Evolutionary conservation across 2,113 vertebrate species (phyloP), one percentile per base, ranked within the genome.

Genomic region (Stegastes partitus): DNA sequence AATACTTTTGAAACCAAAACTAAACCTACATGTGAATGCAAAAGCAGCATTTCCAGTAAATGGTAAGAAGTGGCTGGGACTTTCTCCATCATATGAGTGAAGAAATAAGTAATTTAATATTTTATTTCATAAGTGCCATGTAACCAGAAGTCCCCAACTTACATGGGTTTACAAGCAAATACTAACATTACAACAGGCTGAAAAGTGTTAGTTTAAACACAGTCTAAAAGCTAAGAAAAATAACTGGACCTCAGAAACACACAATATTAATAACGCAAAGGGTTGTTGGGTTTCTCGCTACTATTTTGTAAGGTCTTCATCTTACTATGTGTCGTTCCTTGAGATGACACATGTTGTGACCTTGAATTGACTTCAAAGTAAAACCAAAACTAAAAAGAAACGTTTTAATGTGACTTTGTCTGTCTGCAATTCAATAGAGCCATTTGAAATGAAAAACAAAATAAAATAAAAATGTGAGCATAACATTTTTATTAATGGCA

Each of bases 401-500:
- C 23, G 19, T n/a, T 5, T 2, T 10, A 3, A 0, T 57, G 2
- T n/a, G 1, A 23, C n/a, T 18, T 28, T 11, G n/a, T 34, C 10
- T 39, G 2, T 18, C 9, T 56, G 10, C 7, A 51, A 34, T 44
- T 16, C 21, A 9, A 76, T 55, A 8, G 3, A n/a, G 25, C 0
- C 1, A 51, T 68, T 76, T 59, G 51, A 77, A 62, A 83, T 23
- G 0, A 65, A 55, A 83, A 57, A n/a, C 39, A 51, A 74, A 73
- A 18, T 58, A 12, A 61, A 1, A 26, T n/a, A 10, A 42, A 8
- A 42, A 34, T 9, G 8, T 42, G 39, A 42, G 2, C 14, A 1
- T 42, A 42, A 4, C 39, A 14, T 42, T 42, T 42, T 34, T 5
- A 12, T 53, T 8, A 78, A 44, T 21, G 18, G 28, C 10, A 51